These are phyloP conservation scores for Sycobia sp. DNA, from an alignment of 1,140 invertebrate species.

Conservation along the genomic window DNA sequence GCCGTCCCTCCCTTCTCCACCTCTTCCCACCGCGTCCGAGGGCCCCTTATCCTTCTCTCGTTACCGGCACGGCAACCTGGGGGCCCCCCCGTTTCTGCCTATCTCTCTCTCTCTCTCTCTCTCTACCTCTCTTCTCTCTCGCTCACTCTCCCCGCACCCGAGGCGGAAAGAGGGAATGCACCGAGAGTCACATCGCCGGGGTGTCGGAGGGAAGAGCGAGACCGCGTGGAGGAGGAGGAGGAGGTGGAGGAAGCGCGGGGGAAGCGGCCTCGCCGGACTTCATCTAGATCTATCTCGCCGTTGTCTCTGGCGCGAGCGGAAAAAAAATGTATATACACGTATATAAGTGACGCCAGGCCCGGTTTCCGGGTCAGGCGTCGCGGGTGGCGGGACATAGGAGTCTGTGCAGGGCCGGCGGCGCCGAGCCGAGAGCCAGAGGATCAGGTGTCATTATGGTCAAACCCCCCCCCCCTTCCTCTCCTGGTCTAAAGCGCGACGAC, in stretches of 20 bases:
- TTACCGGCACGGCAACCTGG: constrained; percentile 11
- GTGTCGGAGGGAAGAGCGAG: too few species aligned
- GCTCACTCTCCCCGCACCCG: too few species aligned
- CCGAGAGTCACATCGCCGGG: constrained; percentile 20
- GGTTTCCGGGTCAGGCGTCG: constrained; percentile 55
- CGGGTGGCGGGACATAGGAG: constrained; percentile 25
- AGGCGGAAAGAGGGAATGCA: constrained; percentile 11
- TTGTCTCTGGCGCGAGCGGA: constrained; percentile 20
- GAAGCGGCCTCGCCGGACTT: constrained; percentile 17
- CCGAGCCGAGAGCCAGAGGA: constrained; percentile 39
- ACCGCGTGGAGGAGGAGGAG: too few species aligned
- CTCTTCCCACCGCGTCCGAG: background rate
- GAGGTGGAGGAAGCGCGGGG: too few species aligned
- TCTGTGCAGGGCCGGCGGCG: constrained; percentile 31
- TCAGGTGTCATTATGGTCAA: constrained; percentile 51
- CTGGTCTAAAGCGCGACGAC: too few species aligned
- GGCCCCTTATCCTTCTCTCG: constrained; percentile 21
- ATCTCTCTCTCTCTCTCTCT: too few species aligned
- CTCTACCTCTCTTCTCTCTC: too few species aligned
- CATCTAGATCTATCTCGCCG: constrained; percentile 29
- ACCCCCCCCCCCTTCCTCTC: too few species aligned
- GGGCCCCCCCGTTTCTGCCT: too few species aligned
- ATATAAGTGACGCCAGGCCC: constrained; percentile 15
- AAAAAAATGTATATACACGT: too few species aligned
- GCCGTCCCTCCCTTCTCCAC: constrained; percentile 40